Evolutionary conservation across 2,888 invertebrate species (phyloP), one percentile per base, ranked within the genome.

Genomic region (Seira sanloemensis): DNA sequence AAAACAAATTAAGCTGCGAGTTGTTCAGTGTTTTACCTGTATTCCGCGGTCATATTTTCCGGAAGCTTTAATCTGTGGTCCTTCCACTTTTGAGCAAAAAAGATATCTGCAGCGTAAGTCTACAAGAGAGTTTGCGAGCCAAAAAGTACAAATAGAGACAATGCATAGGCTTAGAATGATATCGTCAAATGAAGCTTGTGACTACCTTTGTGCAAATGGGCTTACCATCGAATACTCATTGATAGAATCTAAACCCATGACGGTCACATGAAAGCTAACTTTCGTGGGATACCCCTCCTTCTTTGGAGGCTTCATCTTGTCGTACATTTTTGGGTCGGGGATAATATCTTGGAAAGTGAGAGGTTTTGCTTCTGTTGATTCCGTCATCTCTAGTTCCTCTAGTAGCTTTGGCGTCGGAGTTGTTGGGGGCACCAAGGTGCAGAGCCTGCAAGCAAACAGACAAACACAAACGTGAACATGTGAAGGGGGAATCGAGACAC

Each of bases 171-270:
- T 74, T 73, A 65, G 16, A 27, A 26, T 66, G 46, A 62, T n/a
- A 71, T 16, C 69, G n/a, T 37, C 25, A 37, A 19, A 67, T 37
- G 37, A 37, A 37, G n/a, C n/a, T 9, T 26, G 0, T 21, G n/a
- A 19, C 18, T 62, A n/a, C n/a, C n/a, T n/a, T 37, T 37, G 4
- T 37, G 37, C 37, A 37, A 37, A 54, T 23, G 46, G 68, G 23
- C 91, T 92, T 92, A 97, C 97, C 98, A 98, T 98, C 2, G 97
- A 97, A 90, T 96, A 97, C 91, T 98, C 98, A 90, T 97, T 97
- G 87, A 98, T 97, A 54, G 97, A 97, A 92, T 98, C 97, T 87
- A 98, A 92, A 0, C 97, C 97, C 97, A 97, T 97, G 54, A 97
- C 97, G 0, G 97, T 97, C 46, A 97, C 97, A 90, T 97, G 97